A percentile compares a stretch with the other conserved stretches of the same genome.
These are phyloP conservation scores for Goniozus legneri DNA, from an alignment of 1,140 invertebrate species.

Conservation along the genomic window DNA sequence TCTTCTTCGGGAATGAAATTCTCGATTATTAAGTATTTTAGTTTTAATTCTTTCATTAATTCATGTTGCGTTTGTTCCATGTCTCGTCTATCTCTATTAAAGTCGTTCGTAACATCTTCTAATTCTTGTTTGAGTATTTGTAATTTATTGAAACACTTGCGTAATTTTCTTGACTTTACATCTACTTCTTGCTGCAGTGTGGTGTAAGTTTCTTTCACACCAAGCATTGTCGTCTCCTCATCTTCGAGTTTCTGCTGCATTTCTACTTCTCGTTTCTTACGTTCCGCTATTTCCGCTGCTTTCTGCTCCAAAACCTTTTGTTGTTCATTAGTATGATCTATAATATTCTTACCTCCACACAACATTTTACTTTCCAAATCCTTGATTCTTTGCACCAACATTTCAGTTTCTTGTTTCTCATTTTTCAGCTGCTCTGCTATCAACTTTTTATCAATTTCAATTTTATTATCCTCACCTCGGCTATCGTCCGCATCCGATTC, in stretches of 20 bases:
- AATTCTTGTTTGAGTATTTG: constrained; percentile 67
- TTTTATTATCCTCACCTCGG: constrained; percentile 54
- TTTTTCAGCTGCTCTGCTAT: constrained; percentile 59
- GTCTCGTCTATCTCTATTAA: constrained; percentile 75
- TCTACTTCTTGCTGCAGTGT: constrained; percentile 89
- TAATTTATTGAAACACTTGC: constrained; percentile 46
- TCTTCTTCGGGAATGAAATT: constrained; percentile 95
- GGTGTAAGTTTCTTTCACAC: constrained; percentile 94
- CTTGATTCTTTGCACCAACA: constrained; percentile 78
- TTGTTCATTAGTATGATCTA: constrained; percentile 96
- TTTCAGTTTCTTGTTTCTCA: constrained; percentile 69
- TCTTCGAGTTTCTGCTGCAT: constrained; percentile 78
- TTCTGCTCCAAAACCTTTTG: constrained; percentile 88
- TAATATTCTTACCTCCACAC: constrained; percentile 95
- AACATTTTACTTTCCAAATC: constrained; percentile 93
- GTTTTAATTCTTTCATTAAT: constrained; percentile 70
- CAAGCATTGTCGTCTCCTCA: constrained; percentile 88
- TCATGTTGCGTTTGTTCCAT: constrained; percentile 78
- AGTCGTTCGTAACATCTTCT: constrained; percentile 78
- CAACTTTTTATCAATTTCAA: constrained; percentile 63
- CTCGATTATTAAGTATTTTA: constrained; percentile 88
- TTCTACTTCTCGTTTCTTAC: constrained; percentile 78
- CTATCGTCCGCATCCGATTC: constrained; percentile 50
- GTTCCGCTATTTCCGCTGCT: constrained; percentile 82
- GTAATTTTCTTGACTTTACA: constrained; percentile 86